Conservation (phyloP, 2,797 vertebrate genomes). For the Botia almorhae region DNA sequence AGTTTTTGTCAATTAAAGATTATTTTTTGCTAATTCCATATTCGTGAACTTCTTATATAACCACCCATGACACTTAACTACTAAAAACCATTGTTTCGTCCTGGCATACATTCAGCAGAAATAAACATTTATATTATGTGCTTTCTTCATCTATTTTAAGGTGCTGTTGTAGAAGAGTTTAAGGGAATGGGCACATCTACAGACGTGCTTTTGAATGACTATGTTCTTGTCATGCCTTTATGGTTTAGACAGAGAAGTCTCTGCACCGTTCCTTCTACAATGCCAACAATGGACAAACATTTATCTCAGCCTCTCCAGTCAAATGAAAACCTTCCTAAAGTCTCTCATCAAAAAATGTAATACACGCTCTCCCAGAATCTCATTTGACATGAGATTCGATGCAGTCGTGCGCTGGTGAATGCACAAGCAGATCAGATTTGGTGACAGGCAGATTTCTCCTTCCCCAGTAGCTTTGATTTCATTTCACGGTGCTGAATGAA, state of each 20-base stretch:
- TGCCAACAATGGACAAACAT: not conserved
- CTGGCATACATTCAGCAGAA: too few species aligned
- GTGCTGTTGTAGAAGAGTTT: constrained; percentile 64
- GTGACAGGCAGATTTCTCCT: constrained; percentile 36
- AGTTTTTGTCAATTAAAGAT: too few species aligned
- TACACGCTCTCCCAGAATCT: constrained; percentile 21
- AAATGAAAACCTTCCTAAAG: constrained; percentile 41
- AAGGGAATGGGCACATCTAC: constrained; percentile 68
- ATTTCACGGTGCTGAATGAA: constrained; percentile 49
- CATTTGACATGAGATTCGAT: constrained; percentile 27
- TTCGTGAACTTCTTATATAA: too few species aligned
- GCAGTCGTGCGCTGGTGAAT: constrained; percentile 27
- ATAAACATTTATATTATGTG: too few species aligned
- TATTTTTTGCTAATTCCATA: too few species aligned
- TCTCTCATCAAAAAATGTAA: constrained; percentile 31
- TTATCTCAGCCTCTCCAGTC: constrained; percentile 27
- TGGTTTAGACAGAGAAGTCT: constrained; percentile 65
- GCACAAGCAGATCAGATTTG: constrained; percentile 36
- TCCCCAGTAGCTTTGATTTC: constrained; percentile 51
- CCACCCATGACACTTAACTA: too few species aligned
- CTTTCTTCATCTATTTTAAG: constrained; percentile 18
- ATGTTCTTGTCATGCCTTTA: constrained; percentile 72
- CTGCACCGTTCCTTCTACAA: constrained; percentile 60
- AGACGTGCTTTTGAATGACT: constrained; percentile 72
- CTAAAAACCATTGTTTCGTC: too few species aligned